A percentile compares a stretch with the other conserved stretches of the same genome.
Conservation (phyloP, 2,888 invertebrate species). For the Athripsodes cinereus region DNA sequence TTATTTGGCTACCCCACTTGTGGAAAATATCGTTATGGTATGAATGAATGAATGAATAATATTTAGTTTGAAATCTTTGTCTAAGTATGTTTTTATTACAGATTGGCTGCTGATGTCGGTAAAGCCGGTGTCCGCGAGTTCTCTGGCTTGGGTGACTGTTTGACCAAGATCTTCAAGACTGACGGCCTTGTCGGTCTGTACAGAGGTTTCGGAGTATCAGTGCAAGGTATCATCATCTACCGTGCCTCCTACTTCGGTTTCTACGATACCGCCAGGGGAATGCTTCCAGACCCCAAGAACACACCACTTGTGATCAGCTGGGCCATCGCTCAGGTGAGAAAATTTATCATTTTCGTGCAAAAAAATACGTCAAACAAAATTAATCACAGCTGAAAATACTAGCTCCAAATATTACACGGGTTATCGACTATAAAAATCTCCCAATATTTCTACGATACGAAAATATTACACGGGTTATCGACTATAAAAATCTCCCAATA, state of each 20-base stretch:
- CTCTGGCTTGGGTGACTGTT: constrained; percentile 82
- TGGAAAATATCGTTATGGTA: too few species aligned
- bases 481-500: too few species aligned
- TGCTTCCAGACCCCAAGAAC: constrained; percentile 89
- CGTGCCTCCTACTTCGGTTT: constrained; percentile 94
- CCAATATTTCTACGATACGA: too few species aligned
- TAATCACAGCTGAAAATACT: too few species aligned
- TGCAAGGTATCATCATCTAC: constrained; percentile 95
- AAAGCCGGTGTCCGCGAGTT: constrained; percentile 80
- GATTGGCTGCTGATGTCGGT: constrained; percentile 75
- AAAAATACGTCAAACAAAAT: too few species aligned
- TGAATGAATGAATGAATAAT: too few species aligned
- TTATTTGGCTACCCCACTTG: too few species aligned
- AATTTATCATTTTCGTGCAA: too few species aligned
- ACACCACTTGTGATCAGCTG: constrained; percentile 88
- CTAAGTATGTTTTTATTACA: constrained; percentile 17
- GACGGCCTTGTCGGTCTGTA: constrained; percentile 84
- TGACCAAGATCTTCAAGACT: constrained; percentile 76
- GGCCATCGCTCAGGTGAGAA: constrained; percentile 78
- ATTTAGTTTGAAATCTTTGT: too few species aligned
- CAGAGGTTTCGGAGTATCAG: constrained; percentile 91
- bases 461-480: too few species aligned
- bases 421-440: too few species aligned
- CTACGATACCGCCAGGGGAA: constrained; percentile 92
- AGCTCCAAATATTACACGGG: too few species aligned